These are phyloP conservation scores for Vultur gryphus DNA, from an alignment of 2,797 vertebrate species.

Conservation along the genomic window DNA sequence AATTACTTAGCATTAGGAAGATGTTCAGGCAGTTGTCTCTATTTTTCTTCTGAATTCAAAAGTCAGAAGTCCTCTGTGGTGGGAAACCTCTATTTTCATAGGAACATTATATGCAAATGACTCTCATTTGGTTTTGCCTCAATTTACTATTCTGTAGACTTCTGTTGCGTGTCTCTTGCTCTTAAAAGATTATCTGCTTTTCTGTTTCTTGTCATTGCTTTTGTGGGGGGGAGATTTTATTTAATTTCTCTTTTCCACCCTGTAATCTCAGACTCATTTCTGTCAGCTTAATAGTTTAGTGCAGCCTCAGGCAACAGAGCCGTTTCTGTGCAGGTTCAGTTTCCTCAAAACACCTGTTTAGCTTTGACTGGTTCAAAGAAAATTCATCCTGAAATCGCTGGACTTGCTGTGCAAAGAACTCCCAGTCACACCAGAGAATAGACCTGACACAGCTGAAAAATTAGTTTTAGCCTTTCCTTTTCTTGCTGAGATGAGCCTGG, in stretches of 20 bases:
- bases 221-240: neutral
- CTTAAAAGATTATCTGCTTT: neutral
- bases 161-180: neutral
- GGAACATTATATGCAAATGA: neutral
- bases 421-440: neutral
- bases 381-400: neutral
- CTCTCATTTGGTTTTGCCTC: neutral
- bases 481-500: neutral
- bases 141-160: neutral
- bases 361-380: neutral
- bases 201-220: neutral
- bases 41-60: neutral
- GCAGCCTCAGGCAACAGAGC: neutral
- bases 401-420: neutral
- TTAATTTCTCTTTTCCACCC: neutral
- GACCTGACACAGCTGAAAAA: neutral
- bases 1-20: neutral
- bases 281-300: neutral
- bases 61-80: neutral
- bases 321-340: neutral
- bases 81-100: neutral
- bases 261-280: neutral
- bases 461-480: neutral
- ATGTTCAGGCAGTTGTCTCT: neutral
- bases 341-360: neutral